Evolutionary conservation across 2,113 vertebrate genomes (phyloP), one percentile per base, ranked within the genome.

Genomic region (Silurus glanis): DNA sequence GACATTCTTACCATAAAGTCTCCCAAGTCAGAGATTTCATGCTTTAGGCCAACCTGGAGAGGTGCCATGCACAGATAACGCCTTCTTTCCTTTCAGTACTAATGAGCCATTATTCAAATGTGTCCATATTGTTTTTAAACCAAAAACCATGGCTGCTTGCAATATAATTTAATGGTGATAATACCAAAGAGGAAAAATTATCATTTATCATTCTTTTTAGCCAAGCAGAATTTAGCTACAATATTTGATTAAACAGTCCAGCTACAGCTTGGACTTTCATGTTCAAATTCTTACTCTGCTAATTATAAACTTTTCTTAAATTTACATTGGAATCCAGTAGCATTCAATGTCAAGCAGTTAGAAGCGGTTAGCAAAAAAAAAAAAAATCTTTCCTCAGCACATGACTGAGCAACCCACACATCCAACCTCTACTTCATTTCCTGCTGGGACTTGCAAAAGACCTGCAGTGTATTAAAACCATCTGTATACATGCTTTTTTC

Each of bases 11-110:
- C 45, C 64, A 53, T 72, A 79, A 74, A 80, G 84, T 86, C 84
- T 89, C 81, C 28, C 25, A 91, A 85, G 75, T 45, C 58, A 78
- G 51, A 49, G 56, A 86, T 85, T 78, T 88, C 75, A 64, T 51
- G 58, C 47, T 66, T 76, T 84, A 87, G 55, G 13, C 25, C 25
- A 59, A 80, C 25, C 53, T 45, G 28, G 56, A 58, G 78, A 80
- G 56, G 78, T 23, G 28, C 56, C 78, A 61, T 61, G 58, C 28
- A 80, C 17, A 47, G 28, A 80, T 80, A 80, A 80, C 78, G 61
- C 37, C 78, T 45, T 28, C 37, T 19, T 23, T 45, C 17, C 12
- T 23, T 59, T 23, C 74, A 25, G 23, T 76, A 25, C 23, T 58
- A 47, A 61, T 61, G 56, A 61, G 78, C 21, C 19, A 12, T 61